Conservation (phyloP, 2,113 vertebrate species). For the Zosterops lateralis region DNA sequence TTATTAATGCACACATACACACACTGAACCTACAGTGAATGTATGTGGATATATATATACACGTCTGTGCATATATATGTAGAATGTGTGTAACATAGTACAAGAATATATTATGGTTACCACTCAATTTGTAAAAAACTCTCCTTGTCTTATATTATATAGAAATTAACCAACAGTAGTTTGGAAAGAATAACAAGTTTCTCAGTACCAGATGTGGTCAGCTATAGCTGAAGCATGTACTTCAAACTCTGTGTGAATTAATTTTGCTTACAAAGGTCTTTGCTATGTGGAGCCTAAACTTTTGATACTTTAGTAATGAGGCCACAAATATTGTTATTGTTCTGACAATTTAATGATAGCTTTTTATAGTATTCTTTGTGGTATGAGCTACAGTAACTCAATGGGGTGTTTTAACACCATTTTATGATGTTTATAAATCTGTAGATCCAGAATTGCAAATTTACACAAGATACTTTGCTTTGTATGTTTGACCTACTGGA, state of each 20-base stretch:
- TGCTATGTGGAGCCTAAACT: not conserved
- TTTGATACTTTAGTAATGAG: not conserved
- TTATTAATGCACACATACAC: not conserved
- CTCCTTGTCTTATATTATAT: not conserved
- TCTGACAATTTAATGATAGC: not conserved
- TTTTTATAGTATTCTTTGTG: not conserved
- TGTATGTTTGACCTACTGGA: not conserved
- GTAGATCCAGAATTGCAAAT: not conserved
- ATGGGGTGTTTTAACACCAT: not conserved
- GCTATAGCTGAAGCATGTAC: not conserved
- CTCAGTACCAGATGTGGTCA: not conserved
- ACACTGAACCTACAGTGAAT: not conserved
- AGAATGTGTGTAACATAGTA: not conserved
- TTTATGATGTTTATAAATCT: conserved; percentile 10
- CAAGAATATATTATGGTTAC: not conserved
- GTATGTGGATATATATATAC: not conserved
- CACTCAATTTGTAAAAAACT: not conserved
- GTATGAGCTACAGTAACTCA: not conserved
- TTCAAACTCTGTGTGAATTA: not conserved
- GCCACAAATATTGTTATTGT: not conserved
- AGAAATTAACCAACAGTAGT: not conserved
- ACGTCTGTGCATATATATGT: not conserved
- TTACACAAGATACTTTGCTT: not conserved
- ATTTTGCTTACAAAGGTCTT: not conserved
- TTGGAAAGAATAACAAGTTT: not conserved